Evolutionary conservation across 2,113 vertebrate genomes (phyloP), one percentile per base, ranked within the genome.

Genomic region (Opisthocomus hoazin): DNA sequence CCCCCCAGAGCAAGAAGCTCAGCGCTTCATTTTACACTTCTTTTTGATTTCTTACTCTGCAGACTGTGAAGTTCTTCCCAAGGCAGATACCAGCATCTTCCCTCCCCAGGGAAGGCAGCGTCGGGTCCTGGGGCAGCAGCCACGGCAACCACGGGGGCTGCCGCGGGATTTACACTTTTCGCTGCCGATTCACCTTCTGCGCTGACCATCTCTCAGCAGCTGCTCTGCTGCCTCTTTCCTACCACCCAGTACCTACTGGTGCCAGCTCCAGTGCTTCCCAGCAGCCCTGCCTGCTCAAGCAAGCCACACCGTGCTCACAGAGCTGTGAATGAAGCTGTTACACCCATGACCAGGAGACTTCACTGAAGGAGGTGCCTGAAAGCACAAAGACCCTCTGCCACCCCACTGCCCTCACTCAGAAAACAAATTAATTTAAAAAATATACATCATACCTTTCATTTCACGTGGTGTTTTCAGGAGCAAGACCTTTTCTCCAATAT

Each of bases 261-360:
- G 24, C n/a, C 23, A 19, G 11, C 50, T 48, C 63, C n/a, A 54
- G 2, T 5, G 3, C 23, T 34, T 22, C 50, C 58, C 8, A 7
- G 21, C 37, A 2, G 4, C 30, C 9, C 64, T 45, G 15, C 50
- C 65, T 5, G 32, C 83, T 19, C 17, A 0, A 5, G 41, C 30
- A n/a, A 27, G 36, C 6, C 39, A 45, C 29, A 20, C 74, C 0
- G 8, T 0, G 2, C 64, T 13, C 64, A 1, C 37, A 19, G 50
- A 48, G 26, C 37, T 34, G n/a, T 7, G 1, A 6, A 6, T 11
- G 5, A 18, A 46, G 2, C 5, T 3, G 3, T 5, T 12, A 8
- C 0, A 32, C 1, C 57, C 10, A 17, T 13, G 3, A 7, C 0
- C 10, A 8, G 58, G 22, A 24, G 41, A 5, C 1, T 18, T 16